These are phyloP conservation scores for Loris lydekkerianus DNA, from an alignment of 2,797 vertebrate genomes.

Conservation along the genomic window DNA sequence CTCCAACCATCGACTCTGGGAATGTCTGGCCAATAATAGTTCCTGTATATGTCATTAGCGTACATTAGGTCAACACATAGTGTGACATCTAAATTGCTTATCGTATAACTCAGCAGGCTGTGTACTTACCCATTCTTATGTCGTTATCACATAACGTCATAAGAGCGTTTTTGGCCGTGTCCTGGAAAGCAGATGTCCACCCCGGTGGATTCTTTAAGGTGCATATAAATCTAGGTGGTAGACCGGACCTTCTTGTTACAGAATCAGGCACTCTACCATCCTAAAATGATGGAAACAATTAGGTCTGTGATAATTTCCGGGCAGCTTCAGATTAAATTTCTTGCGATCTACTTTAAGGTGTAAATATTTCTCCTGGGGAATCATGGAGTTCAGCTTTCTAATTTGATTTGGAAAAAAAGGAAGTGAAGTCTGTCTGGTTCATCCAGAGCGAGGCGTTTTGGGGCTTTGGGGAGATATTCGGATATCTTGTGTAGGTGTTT, in stretches of 20 bases:
- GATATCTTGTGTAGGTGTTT: constrained; percentile 87
- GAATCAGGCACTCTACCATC: constrained; percentile 69
- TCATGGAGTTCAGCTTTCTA: constrained; percentile 85
- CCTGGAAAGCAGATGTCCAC: background rate
- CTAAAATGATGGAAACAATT: constrained; percentile 82
- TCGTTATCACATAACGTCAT: no score
- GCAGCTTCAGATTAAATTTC: constrained; percentile 82
- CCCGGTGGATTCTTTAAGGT: background rate
- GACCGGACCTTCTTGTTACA: background rate
- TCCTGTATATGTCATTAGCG: rapidly evolving
- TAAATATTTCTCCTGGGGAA: constrained; percentile 86
- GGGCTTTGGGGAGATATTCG: constrained; percentile 81
- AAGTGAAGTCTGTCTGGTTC: constrained; percentile 74
- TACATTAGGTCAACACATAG: background rate
- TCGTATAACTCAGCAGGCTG: rapidly evolving
- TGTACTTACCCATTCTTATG: rapidly evolving
- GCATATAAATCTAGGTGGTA: background rate
- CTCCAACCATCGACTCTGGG: background rate
- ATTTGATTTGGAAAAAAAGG: constrained; percentile 86
- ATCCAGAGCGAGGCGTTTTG: constrained; percentile 59
- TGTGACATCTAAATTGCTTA: background rate
- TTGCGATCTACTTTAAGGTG: constrained; percentile 81
- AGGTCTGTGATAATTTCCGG: constrained; percentile 81
- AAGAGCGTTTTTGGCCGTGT: background rate
- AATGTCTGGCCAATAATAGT: background rate